These are phyloP conservation scores for Pogonomyrmex californicus DNA, from an alignment of 1,140 invertebrate genomes.

Conservation along the genomic window DNA sequence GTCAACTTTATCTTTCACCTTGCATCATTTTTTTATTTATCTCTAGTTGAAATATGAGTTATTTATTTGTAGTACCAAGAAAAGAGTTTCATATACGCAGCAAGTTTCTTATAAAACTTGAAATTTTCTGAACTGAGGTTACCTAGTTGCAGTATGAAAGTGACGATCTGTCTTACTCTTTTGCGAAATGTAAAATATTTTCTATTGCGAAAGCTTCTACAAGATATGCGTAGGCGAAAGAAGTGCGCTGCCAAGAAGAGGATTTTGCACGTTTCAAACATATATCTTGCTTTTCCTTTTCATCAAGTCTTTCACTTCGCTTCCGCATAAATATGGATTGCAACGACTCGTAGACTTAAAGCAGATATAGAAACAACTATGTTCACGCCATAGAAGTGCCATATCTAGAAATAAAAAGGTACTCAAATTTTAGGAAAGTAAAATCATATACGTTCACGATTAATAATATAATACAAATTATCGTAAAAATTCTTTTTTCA, in stretches of 20 bases:
- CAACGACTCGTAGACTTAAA: constrained; percentile 14
- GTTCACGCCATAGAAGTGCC: background rate
- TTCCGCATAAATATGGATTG: constrained; percentile 26
- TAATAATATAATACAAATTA: background rate
- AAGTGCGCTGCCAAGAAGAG: background rate
- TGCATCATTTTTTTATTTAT: too few relatives aligned
- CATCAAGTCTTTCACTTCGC: constrained; percentile 26
- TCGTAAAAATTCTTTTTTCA: background rate
- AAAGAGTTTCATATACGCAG: background rate
- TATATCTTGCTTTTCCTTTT: constrained; percentile 36
- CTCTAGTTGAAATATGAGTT: background rate
- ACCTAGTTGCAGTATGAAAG: background rate
- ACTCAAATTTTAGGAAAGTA: background rate
- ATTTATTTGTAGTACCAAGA: background rate
- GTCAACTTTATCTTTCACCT: too few relatives aligned
- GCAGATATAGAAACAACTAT: constrained; percentile 12
- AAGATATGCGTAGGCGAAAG: background rate
- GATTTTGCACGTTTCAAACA: constrained; percentile 11
- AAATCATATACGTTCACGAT: background rate
- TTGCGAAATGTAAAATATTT: constrained; percentile 22
- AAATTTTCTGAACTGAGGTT: background rate
- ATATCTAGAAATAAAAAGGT: background rate
- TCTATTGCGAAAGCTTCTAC: background rate
- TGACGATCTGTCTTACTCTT: constrained; percentile 1
- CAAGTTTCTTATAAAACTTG: background rate